These are phyloP conservation scores for Rhinolophus sinicus DNA, from an alignment of 2,113 vertebrate genomes.

Conservation along the genomic window DNA sequence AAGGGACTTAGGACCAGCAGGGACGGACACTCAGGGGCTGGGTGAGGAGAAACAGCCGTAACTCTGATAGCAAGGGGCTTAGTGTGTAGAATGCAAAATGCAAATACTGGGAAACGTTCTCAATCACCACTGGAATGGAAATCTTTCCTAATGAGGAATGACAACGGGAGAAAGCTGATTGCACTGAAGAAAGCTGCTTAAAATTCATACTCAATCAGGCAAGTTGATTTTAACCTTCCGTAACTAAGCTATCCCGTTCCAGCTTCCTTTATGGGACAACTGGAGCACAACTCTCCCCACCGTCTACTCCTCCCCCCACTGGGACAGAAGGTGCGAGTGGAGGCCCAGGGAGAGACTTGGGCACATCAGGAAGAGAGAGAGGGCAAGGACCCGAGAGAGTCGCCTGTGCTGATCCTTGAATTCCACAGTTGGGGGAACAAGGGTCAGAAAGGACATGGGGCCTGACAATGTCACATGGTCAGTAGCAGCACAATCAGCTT, in stretches of 20 bases:
- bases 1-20: conserved; percentile 75
- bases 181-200: conserved; percentile 89
- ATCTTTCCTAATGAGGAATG: conserved; percentile 90
- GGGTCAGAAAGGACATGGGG: not conserved
- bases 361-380: conserved; percentile 63
- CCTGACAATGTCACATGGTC: not conserved
- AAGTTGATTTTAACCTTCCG: conserved; percentile 91
- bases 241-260: conserved; percentile 85
- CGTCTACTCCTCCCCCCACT: conserved; percentile 73
- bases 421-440: not conserved
- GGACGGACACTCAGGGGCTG: conserved; percentile 62
- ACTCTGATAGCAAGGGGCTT: conserved; percentile 87
- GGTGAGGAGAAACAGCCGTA: conserved; percentile 78
- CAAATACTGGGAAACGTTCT: conserved; percentile 88
- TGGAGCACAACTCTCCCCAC: conserved; percentile 80
- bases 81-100: conserved; percentile 87
- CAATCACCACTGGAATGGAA: conserved; percentile 90
- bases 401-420: not conserved
- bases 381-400: not conserved
- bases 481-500: not conserved
- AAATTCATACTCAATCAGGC: conserved; percentile 91
- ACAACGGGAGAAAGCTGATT: conserved; percentile 89
- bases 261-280: conserved; percentile 84
- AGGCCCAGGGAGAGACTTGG: conserved; percentile 78
- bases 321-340: conserved; percentile 81